Base-by-base conservation (phyloP, 1,140 invertebrate species). In the Pollicipes pollicipes region DNA sequence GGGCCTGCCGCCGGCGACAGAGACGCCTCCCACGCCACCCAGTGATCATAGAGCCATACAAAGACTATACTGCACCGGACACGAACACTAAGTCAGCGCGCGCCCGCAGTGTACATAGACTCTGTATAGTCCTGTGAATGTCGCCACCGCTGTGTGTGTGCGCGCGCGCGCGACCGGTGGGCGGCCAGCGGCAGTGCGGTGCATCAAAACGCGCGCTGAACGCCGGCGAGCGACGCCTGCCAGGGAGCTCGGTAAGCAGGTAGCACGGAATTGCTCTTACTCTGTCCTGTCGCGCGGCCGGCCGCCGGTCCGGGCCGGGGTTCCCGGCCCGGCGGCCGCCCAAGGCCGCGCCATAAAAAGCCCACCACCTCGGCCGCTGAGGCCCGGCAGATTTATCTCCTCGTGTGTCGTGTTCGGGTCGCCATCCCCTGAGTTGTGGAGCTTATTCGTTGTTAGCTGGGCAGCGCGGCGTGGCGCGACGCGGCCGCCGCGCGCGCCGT, bases 1-100 rank as follows among this genome's bases (percentile, higher is more conserved):
- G 86, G 63, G 66, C 71, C 72, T 64, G 68, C 31, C 58, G 71
- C 45, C 64, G 28, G 68, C 66, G 68, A 68, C 28, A 68, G 64
- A 58, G 66, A 66, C 66, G 70, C 70, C n/a, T 28, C 30, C 58
- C 66, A 58, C 69, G 30, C 37, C 35, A 26, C 35, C 45, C 45
- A 58, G 32, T 63, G 32, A 37, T 35, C 58, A 66, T 35, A 32
- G 29, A 37, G 32, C 70, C 66, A 68, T 66, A 66, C 69, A 68
- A 71, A 66, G 70, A 68, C 70, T 71, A 68, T 71, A 71, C 68
- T 71, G 68, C 37, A 64, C 70, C 58, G 37, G 70, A 68, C 45
- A 24, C 45, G 10, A 58, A 24, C 45, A 13, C 45, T 58, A 24
- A 58, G 45, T 58, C 45, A 13, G 45, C 17, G 45, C 45, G 13